These are phyloP conservation scores for Aphidius ervi DNA, from an alignment of 1,140 invertebrate genomes.

Conservation along the genomic window DNA sequence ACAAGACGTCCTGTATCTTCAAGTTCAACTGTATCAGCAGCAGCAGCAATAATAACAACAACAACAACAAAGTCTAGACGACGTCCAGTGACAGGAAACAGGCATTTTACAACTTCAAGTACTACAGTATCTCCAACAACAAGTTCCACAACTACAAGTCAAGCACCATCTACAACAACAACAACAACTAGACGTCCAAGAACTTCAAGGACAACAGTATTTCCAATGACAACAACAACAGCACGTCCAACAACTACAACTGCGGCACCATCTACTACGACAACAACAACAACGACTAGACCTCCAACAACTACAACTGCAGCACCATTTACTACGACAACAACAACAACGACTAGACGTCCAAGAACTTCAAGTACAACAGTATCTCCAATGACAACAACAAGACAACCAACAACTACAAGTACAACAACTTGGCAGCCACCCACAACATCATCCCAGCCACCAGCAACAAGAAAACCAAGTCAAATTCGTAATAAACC, in stretches of 20 bases:
- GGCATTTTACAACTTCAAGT: background rate
- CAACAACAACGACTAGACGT: background rate
- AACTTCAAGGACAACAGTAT: background rate
- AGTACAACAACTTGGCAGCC: background rate
- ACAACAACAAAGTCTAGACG: slow-evolving; percentile 10
- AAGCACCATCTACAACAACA: slow-evolving; percentile 8
- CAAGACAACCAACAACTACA: background rate
- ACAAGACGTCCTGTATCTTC: no score
- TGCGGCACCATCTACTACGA: slow-evolving; percentile 5
- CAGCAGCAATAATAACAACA: background rate
- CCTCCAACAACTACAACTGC: background rate
- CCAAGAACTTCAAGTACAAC: background rate
- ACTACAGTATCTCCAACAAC: slow-evolving; percentile 10
- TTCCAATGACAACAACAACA: no score
- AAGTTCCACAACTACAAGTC: slow-evolving; percentile 24
- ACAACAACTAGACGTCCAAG: background rate
- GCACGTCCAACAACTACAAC: background rate
- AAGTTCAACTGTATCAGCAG: slow-evolving; percentile 28
- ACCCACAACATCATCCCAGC: no score
- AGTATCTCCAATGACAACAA: slow-evolving; percentile 2
- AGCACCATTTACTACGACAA: slow-evolving; percentile 6
- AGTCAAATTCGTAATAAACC: background rate
- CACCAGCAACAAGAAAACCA: background rate
- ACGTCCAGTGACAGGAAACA: background rate
- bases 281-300: slow-evolving; percentile 3